phyloP scores from a whole-genome alignment of 2,113 vertebrate species.

The Pterocles burchelli region DNA sequence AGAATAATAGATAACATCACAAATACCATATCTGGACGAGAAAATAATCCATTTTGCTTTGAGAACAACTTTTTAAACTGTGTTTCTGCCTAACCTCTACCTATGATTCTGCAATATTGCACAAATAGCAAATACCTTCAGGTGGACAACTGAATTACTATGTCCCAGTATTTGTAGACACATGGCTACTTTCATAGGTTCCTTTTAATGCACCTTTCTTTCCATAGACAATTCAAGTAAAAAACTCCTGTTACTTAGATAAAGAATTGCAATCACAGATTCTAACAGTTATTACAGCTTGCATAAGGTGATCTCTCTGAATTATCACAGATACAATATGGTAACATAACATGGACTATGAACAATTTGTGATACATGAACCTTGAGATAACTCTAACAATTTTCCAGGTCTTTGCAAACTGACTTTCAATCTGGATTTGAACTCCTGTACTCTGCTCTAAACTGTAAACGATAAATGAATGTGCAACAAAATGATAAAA shows the following conservation, averaged over 20 bases:
- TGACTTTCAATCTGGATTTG: background rate
- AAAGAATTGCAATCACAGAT: background rate
- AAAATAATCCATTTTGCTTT: background rate
- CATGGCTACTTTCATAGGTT: background rate
- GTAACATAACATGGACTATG: slow-evolving; percentile 1
- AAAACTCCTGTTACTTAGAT: background rate
- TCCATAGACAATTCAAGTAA: background rate
- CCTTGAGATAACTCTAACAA: background rate
- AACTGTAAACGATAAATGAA: background rate
- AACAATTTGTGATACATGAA: background rate
- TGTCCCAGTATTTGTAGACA: background rate
- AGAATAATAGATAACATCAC: background rate
- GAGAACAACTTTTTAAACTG: background rate
- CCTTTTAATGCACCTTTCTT: background rate
- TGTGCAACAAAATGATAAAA: background rate
- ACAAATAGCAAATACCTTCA: background rate
- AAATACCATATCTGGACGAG: background rate
- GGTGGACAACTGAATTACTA: background rate
- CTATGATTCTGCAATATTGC: background rate
- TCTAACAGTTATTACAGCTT: background rate
- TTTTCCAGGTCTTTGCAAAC: background rate
- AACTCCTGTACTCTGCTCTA: slow-evolving; percentile 7
- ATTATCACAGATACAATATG: background rate
- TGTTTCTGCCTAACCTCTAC: background rate
- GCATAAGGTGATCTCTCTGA: background rate